These are phyloP conservation scores for Heterotis niloticus DNA, from an alignment of 2,113 vertebrate species.

Conservation along the genomic window DNA sequence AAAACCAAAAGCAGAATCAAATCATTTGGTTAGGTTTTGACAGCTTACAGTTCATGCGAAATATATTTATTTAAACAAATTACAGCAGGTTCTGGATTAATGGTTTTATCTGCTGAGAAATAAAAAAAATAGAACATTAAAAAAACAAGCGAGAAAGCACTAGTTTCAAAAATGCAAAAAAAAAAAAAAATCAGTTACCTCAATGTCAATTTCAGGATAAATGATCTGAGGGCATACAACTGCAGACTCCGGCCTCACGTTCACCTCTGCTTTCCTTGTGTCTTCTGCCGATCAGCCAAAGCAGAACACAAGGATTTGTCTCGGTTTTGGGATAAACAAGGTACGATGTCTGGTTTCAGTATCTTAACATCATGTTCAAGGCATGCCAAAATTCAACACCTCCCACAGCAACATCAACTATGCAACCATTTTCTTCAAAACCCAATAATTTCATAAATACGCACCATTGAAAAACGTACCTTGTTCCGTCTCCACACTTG, in stretches of 20 bases:
- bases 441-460: neutral
- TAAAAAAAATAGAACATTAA: too few relatives aligned
- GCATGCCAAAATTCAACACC: neutral
- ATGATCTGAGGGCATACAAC: conserved; percentile 37
- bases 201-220: conserved; percentile 57
- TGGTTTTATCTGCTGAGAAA: too few relatives aligned
- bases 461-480: conserved; percentile 44
- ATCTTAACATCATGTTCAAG: too few relatives aligned
- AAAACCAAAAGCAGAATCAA: too few relatives aligned
- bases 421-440: neutral
- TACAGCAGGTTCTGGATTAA: too few relatives aligned
- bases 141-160: neutral
- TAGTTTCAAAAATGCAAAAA: neutral
- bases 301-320: neutral
- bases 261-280: conserved; percentile 18
- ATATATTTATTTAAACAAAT: too few relatives aligned
- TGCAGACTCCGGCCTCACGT: neutral
- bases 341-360: too few relatives aligned
- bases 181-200: conserved; percentile 46
- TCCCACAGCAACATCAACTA: neutral
- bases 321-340: neutral
- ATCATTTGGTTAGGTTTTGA: too few relatives aligned
- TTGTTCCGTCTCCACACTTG: conserved; percentile 40
- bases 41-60: too few relatives aligned
- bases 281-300: conserved; percentile 41